Percentiles rank a stretch among this genome's conserved stretches.
Evolutionary conservation across 2,888 invertebrate genomes (phyloP).

Genomic region (Ornithoptera alexandrae): DNA sequence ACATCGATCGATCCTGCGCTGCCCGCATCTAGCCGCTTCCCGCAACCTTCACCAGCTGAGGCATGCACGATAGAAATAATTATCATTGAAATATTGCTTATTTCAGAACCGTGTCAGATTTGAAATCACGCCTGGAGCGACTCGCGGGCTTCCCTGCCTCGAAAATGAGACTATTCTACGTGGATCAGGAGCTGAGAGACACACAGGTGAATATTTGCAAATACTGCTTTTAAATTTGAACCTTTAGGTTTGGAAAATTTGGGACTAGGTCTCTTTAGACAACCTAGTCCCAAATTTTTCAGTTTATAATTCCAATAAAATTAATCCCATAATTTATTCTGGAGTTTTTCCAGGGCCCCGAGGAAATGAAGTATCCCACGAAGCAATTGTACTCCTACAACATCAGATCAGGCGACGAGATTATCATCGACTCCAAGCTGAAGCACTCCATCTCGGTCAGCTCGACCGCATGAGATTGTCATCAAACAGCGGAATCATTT

Average conservation of each 20-base stretch:
- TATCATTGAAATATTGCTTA: not conserved
- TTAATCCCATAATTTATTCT: slow-evolving; percentile 27
- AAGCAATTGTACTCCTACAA: slow-evolving; percentile 95
- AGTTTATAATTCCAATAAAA: slow-evolving; percentile 1
- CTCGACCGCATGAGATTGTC: slow-evolving; percentile 45
- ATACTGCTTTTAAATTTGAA: not conserved
- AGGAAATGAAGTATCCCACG: slow-evolving; percentile 93
- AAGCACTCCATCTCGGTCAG: slow-evolving; percentile 74
- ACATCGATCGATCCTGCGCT: too few species aligned
- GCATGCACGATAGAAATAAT: too few species aligned
- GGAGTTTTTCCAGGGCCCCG: slow-evolving; percentile 82
- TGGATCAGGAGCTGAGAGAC: slow-evolving; percentile 88
- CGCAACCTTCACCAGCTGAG: too few species aligned
- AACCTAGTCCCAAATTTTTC: not conserved
- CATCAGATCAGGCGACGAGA: slow-evolving; percentile 93
- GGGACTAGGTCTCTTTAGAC: too few species aligned
- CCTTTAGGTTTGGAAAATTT: not conserved
- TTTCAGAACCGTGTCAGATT: slow-evolving; percentile 87
- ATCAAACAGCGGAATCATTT: not conserved
- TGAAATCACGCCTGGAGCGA: slow-evolving; percentile 88
- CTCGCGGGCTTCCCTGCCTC: slow-evolving; percentile 90
- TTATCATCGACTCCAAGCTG: slow-evolving; percentile 90
- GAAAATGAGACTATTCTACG: slow-evolving; percentile 93
- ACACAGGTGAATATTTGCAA: slow-evolving; percentile 61
- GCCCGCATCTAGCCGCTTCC: too few species aligned